Evolutionary conservation across 2,888 invertebrate genomes (phyloP).

Genomic region (Phortica magna): DNA sequence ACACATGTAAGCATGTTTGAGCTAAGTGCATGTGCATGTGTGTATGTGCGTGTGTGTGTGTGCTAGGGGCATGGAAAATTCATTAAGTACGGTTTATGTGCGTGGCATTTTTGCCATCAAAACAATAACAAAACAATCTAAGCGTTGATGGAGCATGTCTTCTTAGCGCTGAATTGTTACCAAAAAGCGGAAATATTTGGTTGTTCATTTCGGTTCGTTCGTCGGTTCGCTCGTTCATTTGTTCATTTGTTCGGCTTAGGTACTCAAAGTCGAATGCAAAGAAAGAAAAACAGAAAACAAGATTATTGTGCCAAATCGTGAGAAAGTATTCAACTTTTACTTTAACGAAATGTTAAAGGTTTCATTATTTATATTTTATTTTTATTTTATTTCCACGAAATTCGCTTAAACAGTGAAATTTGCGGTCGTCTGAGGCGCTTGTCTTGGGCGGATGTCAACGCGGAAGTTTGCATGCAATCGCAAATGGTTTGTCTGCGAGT

Average conservation of each 20-base stretch:
- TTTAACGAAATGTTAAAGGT: constrained; percentile 30
- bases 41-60: not conserved
- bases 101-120: constrained; percentile 57
- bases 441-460: constrained; percentile 32
- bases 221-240: not conserved
- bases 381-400: not conserved
- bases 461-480: constrained; percentile 10
- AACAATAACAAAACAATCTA: constrained; percentile 10
- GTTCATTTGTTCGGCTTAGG: not conserved
- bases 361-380: not conserved
- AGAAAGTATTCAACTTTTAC: constrained; percentile 58
- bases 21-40: not conserved
- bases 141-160: not conserved
- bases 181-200: constrained; percentile 31
- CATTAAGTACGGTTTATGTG: constrained; percentile 53
- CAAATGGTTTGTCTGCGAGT: not conserved
- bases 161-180: not conserved
- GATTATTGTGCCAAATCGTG: constrained; percentile 54
- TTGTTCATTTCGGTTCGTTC: constrained; percentile 15
- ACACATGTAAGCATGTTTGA: not conserved
- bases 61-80: constrained; percentile 42
- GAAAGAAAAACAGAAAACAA: constrained; percentile 4
- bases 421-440: not conserved
- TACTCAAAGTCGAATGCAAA: not conserved
- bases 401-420: not conserved